Base-by-base conservation (phyloP, 1,140 invertebrate species). In the Acromyrmex echinatior region DNA sequence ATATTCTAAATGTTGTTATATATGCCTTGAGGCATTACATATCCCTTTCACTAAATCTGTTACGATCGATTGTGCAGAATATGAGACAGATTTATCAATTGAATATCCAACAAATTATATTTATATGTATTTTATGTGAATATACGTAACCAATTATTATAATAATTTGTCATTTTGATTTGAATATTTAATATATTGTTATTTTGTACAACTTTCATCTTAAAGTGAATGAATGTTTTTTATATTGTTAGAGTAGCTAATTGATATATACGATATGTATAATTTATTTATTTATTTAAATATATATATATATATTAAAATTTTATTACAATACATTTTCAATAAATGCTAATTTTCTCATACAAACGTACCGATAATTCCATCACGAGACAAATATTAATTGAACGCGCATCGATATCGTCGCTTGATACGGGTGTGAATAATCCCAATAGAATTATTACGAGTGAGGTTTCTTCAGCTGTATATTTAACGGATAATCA, bases 401-500 rank as follows among this genome's bases (percentile, higher is more conserved):
- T 81, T 56, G 65, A 56, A 71, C 25, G 49, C 65, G 65, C 78
- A 28, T 81, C 65, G 49, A 80, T 80, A 70, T 70, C 51, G 56
- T n/a, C 56, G 28, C 51, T 65, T 65, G 39, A 78, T 78, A 70
- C 9, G 31, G 49, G 49, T 53, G 65, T 35, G n/a, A 71, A 81
- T 81, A 81, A 81, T 81, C 35, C 65, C 28, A 35, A 58, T 81
- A 70, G 65, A 70, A 81, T 81, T 56, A 58, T 71, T 71, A 56
- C 78, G 78, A 81, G 65, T 81, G 78, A 70, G 45, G 56, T 76
- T 84, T 62, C 80, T 68, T 62, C 56, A 74, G 39, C 21, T 62
- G 68, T 74, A 45, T 74, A 49, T 76, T 60, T 51, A 76, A 74
- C 80, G 35, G 56, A 84, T 84, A 84, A 84, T 84, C 39, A 62